Percentiles rank a stretch among this genome's conserved stretches.
These are phyloP conservation scores for Phrynosoma blainvillii DNA, from an alignment of 2,113 vertebrate species.

Conservation along the genomic window DNA sequence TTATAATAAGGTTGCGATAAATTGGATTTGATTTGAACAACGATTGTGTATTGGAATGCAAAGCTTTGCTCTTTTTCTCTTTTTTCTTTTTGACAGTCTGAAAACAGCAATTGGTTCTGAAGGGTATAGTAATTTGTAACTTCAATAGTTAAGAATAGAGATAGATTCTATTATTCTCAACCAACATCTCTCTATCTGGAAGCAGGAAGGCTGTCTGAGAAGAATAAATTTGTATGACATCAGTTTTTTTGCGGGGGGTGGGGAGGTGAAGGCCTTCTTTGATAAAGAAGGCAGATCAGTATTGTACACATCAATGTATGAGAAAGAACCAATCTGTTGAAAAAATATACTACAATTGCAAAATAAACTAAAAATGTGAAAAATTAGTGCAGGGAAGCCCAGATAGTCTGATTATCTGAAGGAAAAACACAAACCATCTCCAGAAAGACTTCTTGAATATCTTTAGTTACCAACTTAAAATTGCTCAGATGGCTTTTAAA, in stretches of 20 bases:
- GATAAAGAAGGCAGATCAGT: conserved; percentile 18
- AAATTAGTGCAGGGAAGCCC: conserved; percentile 40
- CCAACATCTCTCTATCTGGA: too few species aligned
- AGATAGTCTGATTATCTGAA: conserved; percentile 15
- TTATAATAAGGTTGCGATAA: too few species aligned
- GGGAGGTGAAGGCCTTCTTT: background rate
- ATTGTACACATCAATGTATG: conserved; percentile 47
- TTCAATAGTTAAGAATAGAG: background rate
- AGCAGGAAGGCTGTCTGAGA: background rate
- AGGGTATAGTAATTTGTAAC: background rate
- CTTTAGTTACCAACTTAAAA: conserved; percentile 30
- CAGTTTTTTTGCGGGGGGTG: conserved; percentile 7
- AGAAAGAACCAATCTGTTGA: conserved; percentile 42
- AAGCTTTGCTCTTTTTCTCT: too few species aligned
- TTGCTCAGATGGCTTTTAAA: conserved; percentile 41
- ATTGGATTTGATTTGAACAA: too few species aligned
- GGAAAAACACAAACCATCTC: conserved; percentile 37
- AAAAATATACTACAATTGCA: conserved; percentile 44
- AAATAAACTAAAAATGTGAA: background rate
- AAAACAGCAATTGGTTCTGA: too few species aligned
- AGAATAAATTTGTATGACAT: conserved; percentile 35
- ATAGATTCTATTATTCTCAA: background rate
- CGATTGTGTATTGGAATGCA: too few species aligned
- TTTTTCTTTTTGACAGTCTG: too few species aligned
- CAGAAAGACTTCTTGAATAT: conserved; percentile 45